Base-by-base conservation (phyloP, 2,113 vertebrate genomes). In the Chloropsis cyanopogon region DNA sequence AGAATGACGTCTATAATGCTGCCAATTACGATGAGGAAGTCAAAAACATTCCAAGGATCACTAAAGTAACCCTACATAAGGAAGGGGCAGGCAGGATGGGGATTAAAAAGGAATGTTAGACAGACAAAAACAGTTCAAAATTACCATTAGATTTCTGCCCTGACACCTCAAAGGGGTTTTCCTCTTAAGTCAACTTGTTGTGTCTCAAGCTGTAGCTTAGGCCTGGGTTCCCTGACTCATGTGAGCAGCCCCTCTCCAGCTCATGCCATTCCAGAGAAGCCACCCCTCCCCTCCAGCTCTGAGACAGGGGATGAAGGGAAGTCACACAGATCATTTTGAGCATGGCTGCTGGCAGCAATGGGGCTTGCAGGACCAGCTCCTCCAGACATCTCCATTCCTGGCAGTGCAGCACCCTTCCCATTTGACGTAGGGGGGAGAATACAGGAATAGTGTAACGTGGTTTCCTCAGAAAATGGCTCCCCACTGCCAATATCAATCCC, bases 31-130 rank as follows among this genome's bases (percentile, higher is more conserved):
- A 99, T 99, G 98, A 99, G 99, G 99, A 99, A 99, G 99, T 99
- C 99, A 99, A 99, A 99, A 98, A 99, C 99, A 99, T 99, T 99
- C 99, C 99, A 99, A 98, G 99, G 99, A 99, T 99, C 99, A 99
- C 99, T 99, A 99, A 99, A 99, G 99, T 99, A 99, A 98, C 99
- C 99, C 99, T 99, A 99, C 98, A 99, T 98, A 98, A 98, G 98
- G 98, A 98, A 98, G 98, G 99, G 98, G 98, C 98, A 98, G 98
- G 98, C 98, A 98, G 98, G 98, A 98, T 95, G 98, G 98, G 98
- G 98, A 98, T 98, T 98, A 98, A 98, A 99, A 98, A 99, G 99
- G 98, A 98, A 98, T 98, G 98, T 99, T 99, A 99, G 99, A 99
- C 98, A 99, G 99, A 98, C 98, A 97, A 98, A 98, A 97, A 97